A percentile compares a stretch with the other conserved stretches of the same genome.
phyloP scores from a whole-genome alignment of 1,140 invertebrate species.

The Tribolium madens region DNA sequence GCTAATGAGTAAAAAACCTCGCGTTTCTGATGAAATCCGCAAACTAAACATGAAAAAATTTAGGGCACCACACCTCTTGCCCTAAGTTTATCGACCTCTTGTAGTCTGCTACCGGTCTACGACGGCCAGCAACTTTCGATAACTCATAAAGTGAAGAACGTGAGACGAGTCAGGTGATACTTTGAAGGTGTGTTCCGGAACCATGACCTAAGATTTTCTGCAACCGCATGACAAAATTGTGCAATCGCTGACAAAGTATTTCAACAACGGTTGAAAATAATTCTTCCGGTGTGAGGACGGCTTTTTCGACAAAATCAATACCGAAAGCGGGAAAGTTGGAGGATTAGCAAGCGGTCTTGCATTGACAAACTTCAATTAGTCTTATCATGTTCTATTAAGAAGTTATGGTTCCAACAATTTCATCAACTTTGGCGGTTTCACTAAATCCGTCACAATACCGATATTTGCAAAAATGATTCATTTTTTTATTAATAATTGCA shows the following conservation, averaged over 20 bases:
- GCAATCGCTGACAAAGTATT: conserved; percentile 4
- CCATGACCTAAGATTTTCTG: conserved; percentile 23
- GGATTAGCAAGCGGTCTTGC: conserved; percentile 4
- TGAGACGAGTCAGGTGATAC: conserved; percentile 28
- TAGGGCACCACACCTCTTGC: conserved; percentile 2
- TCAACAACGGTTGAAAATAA: background rate
- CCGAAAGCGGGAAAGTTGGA: background rate
- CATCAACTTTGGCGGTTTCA: background rate
- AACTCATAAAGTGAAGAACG: conserved; percentile 16
- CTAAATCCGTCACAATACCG: too few relatives aligned
- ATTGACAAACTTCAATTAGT: conserved; percentile 1
- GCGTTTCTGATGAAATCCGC: background rate
- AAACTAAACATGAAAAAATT: conserved; percentile 8
- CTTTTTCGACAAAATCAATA: conserved; percentile 27
- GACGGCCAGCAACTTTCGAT: conserved; percentile 10
- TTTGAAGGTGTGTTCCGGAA: conserved; percentile 21
- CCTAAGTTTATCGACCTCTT: conserved; percentile 9
- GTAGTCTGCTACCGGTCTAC: conserved; percentile 20
- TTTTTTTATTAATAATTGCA: background rate
- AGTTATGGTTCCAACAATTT: background rate
- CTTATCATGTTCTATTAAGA: conserved; percentile 11
- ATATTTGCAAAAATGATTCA: background rate
- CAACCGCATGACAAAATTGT: background rate
- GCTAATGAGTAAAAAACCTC: background rate
- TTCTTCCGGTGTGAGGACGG: conserved; percentile 14